Percentiles rank a stretch among this genome's conserved stretches.
Conservation (phyloP, 2,113 vertebrate genomes). For the Seriola dumerili region DNA sequence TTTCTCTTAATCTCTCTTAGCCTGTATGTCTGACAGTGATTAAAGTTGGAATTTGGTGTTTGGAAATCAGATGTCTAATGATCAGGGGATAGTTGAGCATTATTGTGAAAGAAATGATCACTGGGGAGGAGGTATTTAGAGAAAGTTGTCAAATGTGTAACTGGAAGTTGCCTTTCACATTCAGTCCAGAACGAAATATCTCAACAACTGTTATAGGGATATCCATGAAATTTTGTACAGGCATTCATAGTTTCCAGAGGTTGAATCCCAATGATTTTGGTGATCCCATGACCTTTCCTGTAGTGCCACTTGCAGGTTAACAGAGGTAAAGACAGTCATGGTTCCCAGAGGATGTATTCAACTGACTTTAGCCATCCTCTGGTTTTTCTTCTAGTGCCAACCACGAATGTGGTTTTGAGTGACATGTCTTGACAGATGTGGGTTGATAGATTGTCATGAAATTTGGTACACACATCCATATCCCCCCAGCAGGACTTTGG, state of each 20-base stretch:
- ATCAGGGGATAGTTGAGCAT: background rate
- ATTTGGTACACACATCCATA: background rate
- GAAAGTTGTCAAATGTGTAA: conserved; percentile 2
- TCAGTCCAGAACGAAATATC: background rate
- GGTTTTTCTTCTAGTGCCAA: no score
- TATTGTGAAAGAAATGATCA: background rate
- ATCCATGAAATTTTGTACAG: background rate
- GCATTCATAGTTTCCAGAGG: no score
- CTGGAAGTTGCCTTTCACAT: background rate
- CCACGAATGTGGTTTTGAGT: no score
- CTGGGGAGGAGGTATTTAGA: background rate
- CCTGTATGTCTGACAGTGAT: conserved; percentile 10
- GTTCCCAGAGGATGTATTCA: no score
- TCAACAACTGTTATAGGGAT: background rate
- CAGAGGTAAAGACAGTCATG: no score
- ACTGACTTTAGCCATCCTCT: no score
- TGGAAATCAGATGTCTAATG: conserved; percentile 14
- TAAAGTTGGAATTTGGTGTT: conserved; percentile 15
- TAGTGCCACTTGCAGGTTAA: no score
- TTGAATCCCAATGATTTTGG: no score
- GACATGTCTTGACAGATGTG: no score
- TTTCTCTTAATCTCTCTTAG: background rate
- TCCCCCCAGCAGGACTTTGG: no score
- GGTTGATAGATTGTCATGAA: no score
- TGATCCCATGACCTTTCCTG: no score